Conservation (phyloP, 2,888 invertebrate genomes). For the Cryptocephalus moraei region DNA sequence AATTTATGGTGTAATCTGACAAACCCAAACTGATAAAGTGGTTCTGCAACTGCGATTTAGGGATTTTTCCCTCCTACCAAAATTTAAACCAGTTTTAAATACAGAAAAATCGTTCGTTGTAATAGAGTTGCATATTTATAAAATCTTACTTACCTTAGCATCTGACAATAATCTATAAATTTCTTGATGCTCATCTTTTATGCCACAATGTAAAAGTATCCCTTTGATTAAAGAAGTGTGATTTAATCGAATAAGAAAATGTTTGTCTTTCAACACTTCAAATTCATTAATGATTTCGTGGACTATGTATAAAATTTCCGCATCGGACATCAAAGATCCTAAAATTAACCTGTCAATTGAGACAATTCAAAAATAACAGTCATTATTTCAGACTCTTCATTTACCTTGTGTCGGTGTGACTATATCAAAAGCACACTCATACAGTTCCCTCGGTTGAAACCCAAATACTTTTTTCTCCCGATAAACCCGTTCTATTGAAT, state of each 20-base stretch:
- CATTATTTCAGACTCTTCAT: neutral
- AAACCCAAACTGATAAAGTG: constrained; percentile 58
- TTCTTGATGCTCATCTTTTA: constrained; percentile 55
- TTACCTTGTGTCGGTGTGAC: constrained; percentile 63
- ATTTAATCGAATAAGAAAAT: constrained; percentile 63
- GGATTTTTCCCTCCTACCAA: constrained; percentile 45
- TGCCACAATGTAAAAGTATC: constrained; percentile 68
- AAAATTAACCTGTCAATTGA: constrained; percentile 12
- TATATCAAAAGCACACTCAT: constrained; percentile 90
- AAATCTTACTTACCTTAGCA: constrained; percentile 31
- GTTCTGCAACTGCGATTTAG: constrained; percentile 62
- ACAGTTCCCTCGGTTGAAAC: constrained; percentile 79
- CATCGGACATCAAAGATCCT: constrained; percentile 70
- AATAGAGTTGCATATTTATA: neutral
- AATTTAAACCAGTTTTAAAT: constrained; percentile 18
- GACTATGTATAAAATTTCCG: constrained; percentile 72
- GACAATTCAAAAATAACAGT: neutral
- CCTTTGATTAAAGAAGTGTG: constrained; percentile 68
- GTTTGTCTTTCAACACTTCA: constrained; percentile 51
- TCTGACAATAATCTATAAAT: constrained; percentile 41
- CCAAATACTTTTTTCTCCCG: constrained; percentile 69
- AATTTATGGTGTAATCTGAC: constrained; percentile 53
- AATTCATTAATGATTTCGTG: constrained; percentile 64
- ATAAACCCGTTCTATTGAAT: constrained; percentile 78
- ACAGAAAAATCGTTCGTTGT: neutral